Evolutionary conservation across 2,888 invertebrate species (phyloP).

Genomic region (Apotomis turbidana): DNA sequence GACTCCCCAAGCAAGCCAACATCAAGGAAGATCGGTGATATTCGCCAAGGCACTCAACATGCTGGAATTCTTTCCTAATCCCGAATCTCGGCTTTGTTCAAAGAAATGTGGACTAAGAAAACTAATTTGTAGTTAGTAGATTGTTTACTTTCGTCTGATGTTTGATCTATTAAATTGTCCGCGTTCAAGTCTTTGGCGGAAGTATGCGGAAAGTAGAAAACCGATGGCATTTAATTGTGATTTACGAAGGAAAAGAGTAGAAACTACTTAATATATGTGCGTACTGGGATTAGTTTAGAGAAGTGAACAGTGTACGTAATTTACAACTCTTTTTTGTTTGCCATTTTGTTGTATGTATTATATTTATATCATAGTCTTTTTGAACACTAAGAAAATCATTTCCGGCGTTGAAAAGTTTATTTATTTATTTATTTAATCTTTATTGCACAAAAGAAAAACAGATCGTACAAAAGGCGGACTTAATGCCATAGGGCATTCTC

Average conservation of each 20-base stretch:
- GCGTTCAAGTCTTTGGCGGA: constrained; percentile 30
- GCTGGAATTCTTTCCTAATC: constrained; percentile 70
- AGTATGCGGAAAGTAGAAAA: constrained; percentile 26
- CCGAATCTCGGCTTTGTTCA: constrained; percentile 74
- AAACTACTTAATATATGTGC: background rate
- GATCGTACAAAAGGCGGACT: no score
- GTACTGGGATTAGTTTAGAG: no score
- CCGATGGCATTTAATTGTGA: constrained; percentile 1
- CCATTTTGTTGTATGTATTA: no score
- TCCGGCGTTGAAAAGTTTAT: no score
- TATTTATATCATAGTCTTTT: no score
- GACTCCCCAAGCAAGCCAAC: constrained; percentile 61
- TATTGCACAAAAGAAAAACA: no score
- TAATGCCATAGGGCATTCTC: no score
- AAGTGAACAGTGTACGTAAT: no score
- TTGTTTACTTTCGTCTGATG: constrained; percentile 58
- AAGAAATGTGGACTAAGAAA: constrained; percentile 52
- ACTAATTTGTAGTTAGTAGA: constrained; percentile 73
- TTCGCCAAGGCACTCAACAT: constrained; percentile 55
- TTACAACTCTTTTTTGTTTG: no score
- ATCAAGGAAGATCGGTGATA: constrained; percentile 68
- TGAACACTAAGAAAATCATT: no score
- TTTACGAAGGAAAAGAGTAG: background rate
- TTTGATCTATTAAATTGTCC: constrained; percentile 69
- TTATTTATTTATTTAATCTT: no score